Conservation (phyloP, 64 coral and sea anemone genomes). For the Porites australiensis region DNA sequence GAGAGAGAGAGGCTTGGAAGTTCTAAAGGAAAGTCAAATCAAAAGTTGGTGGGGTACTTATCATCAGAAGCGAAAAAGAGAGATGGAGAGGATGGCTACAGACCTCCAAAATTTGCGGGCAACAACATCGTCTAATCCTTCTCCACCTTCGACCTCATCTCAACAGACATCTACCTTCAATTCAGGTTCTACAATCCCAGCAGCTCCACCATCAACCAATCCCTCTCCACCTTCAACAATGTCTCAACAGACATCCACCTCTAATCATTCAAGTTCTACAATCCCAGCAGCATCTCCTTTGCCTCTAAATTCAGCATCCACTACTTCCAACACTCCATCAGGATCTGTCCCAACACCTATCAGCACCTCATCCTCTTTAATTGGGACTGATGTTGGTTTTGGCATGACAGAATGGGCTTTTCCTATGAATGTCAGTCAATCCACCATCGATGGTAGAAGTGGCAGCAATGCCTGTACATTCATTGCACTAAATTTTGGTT, state of each 20-base stretch:
- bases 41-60: constrained; percentile 14
- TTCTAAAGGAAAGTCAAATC: not conserved
- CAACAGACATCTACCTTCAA: not conserved
- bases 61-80: not conserved
- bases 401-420: not conserved
- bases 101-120: not conserved
- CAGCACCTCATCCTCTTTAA: not conserved
- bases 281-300: no score
- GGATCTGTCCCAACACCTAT: not conserved
- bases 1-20: not conserved
- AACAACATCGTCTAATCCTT: not conserved
- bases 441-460: not conserved
- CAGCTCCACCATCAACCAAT: not conserved
- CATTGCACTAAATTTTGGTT: not conserved
- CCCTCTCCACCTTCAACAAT: not conserved
- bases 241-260: no score
- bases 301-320: no score
- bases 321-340: no score
- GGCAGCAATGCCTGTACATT: constrained; percentile 7
- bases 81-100: not conserved
- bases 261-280: no score
- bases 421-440: not conserved
- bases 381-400: not conserved
- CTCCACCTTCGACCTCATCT: not conserved
- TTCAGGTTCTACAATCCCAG: not conserved